These are phyloP conservation scores for Hirudinaria manillensis DNA, from an alignment of 2,888 invertebrate species.

Conservation along the genomic window DNA sequence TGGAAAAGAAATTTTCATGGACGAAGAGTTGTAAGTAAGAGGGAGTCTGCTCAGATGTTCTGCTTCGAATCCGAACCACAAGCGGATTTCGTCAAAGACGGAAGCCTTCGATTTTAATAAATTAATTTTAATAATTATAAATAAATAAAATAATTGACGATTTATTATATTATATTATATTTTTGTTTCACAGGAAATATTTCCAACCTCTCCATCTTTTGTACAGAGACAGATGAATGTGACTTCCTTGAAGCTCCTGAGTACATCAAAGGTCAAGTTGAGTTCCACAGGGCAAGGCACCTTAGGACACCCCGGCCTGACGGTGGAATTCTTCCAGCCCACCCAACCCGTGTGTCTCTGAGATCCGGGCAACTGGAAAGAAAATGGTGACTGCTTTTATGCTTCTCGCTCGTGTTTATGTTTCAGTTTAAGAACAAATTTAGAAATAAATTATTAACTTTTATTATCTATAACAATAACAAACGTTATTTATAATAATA, in stretches of 20 bases:
- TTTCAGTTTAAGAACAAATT: too few species aligned
- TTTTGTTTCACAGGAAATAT: background rate
- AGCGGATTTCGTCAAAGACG: background rate
- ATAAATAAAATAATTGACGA: background rate
- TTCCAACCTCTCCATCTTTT: background rate
- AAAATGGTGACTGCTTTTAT: too few species aligned
- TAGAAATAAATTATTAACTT: too few species aligned
- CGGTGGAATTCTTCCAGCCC: background rate
- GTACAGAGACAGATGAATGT: background rate
- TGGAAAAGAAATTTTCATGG: background rate
- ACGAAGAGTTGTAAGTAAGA: background rate
- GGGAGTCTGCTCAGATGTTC: background rate
- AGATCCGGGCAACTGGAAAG: too few species aligned
- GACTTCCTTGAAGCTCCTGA: background rate
- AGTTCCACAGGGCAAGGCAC: background rate
- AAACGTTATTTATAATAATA: too few species aligned
- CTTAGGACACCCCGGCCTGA: background rate
- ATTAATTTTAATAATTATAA: background rate
- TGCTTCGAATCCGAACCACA: background rate
- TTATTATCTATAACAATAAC: too few species aligned
- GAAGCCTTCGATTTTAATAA: background rate
- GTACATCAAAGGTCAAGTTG: background rate
- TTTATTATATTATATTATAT: too few species aligned
- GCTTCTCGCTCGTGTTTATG: too few species aligned
- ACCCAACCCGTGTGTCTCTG: background rate